These are phyloP conservation scores for Dorcus parallelipipedus DNA, from an alignment of 2,888 invertebrate genomes.

Conservation along the genomic window DNA sequence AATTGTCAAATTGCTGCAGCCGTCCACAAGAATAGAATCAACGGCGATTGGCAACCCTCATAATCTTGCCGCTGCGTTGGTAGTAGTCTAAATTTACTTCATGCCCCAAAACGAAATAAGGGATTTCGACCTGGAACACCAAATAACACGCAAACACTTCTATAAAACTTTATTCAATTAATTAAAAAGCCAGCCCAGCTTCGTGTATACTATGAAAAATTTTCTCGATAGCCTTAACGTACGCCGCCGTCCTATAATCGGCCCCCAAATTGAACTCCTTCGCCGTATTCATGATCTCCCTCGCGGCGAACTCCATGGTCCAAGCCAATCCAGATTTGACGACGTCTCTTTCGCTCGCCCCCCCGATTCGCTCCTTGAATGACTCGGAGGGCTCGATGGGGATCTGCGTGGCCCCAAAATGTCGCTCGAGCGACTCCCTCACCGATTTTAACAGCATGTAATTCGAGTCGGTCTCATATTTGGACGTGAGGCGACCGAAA, in stretches of 20 bases:
- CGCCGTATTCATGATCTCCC: slow-evolving; percentile 64
- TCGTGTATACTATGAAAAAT: slow-evolving; percentile 25
- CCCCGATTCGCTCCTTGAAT: slow-evolving; percentile 67
- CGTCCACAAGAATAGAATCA: no score
- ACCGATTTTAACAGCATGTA: slow-evolving; percentile 66
- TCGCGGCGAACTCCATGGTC: slow-evolving; percentile 72
- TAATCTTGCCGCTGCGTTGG: no score
- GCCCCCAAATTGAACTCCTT: slow-evolving; percentile 66
- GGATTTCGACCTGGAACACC: no score
- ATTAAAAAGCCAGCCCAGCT: slow-evolving; percentile 52
- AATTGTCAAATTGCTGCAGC: no score
- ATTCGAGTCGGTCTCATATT: slow-evolving; percentile 84
- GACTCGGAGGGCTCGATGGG: slow-evolving; percentile 60
- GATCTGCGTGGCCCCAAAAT: slow-evolving; percentile 21
- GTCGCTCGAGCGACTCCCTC: slow-evolving; percentile 53
- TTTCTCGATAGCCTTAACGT: slow-evolving; percentile 26
- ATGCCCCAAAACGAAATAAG: no score
- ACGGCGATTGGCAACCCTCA: no score
- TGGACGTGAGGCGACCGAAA: slow-evolving; percentile 80
- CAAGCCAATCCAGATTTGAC: slow-evolving; percentile 82
- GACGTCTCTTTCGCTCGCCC: slow-evolving; percentile 80
- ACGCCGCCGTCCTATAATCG: slow-evolving; percentile 26
- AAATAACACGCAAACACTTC: no score
- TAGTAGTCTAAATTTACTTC: no score
- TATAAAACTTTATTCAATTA: no score